Percentiles rank a stretch among this genome's conserved stretches.
These are phyloP conservation scores for Marisa cornuarietis DNA, from an alignment of 1,140 invertebrate species.

Conservation along the genomic window DNA sequence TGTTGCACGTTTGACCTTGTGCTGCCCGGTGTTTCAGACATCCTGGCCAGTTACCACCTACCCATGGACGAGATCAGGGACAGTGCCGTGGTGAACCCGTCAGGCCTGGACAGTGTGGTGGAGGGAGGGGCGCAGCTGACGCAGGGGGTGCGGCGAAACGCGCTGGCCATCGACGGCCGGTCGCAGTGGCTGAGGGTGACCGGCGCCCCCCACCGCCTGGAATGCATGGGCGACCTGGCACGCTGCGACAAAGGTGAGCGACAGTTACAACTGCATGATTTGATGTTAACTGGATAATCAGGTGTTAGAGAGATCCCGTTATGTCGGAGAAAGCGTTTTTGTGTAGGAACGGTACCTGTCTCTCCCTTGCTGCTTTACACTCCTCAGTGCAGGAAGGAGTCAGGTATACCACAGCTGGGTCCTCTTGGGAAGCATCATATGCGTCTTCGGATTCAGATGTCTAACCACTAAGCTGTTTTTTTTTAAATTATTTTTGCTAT, in stretches of 20 bases:
- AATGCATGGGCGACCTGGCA: conserved; percentile 62
- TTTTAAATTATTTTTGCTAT: too few species aligned
- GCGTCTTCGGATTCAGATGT: too few species aligned
- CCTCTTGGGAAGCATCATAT: too few species aligned
- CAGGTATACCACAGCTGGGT: too few species aligned
- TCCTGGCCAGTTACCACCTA: conserved; percentile 50
- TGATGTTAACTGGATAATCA: too few species aligned
- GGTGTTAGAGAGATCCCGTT: too few species aligned
- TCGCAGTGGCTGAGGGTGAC: conserved; percentile 50
- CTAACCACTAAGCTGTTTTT: too few species aligned
- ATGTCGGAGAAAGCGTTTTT: too few species aligned
- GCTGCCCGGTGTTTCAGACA: conserved; percentile 28
- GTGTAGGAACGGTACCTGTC: too few species aligned
- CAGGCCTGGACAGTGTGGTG: conserved; percentile 56
- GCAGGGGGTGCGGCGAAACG: conserved; percentile 47
- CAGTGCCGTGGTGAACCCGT: conserved; percentile 48
- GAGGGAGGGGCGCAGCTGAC: conserved; percentile 47
- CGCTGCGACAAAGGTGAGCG: conserved; percentile 53
- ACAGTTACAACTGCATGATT: too few species aligned
- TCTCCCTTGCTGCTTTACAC: too few species aligned
- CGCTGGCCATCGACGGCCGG: conserved; percentile 48
- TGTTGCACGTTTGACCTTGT: background rate
- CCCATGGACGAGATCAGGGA: conserved; percentile 56
- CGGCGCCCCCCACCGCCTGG: conserved; percentile 56
- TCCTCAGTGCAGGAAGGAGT: too few species aligned